Percentiles rank a stretch among this genome's conserved stretches.
phyloP scores from a whole-genome alignment of 2,113 vertebrate species.

The Bombycilla garrulus region DNA sequence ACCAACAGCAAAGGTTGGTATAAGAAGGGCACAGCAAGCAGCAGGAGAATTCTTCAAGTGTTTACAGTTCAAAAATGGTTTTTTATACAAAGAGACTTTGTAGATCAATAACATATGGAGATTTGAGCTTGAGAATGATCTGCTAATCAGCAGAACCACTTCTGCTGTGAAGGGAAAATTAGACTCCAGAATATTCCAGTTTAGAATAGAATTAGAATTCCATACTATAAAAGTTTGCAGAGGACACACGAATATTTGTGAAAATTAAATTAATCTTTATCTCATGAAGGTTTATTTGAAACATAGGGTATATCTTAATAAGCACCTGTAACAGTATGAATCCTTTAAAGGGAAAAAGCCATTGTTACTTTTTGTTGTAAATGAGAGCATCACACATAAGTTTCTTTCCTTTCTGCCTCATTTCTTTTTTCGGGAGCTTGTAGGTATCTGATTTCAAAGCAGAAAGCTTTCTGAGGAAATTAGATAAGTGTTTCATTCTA shows the following conservation, averaged over 20 bases:
- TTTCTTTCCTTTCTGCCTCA: neutral
- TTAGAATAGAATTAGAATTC: too few species aligned
- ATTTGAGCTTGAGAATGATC: neutral
- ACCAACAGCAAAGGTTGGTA: neutral
- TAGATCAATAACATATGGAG: neutral
- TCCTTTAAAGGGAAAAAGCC: neutral
- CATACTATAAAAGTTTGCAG: neutral
- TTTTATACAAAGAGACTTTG: neutral
- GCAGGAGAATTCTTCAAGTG: neutral
- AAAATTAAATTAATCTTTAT: neutral
- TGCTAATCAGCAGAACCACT: neutral
- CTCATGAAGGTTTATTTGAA: neutral
- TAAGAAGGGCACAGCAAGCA: neutral
- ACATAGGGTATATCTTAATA: neutral
- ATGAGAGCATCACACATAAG: neutral
- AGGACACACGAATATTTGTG: neutral
- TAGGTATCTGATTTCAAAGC: neutral
- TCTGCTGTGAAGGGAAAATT: neutral
- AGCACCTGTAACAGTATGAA: neutral
- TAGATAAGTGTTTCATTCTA: neutral
- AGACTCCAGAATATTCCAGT: neutral
- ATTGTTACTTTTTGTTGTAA: neutral
- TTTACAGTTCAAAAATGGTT: neutral
- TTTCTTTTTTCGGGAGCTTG: neutral
- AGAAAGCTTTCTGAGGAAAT: neutral